Base-by-base conservation (phyloP, 2,888 invertebrate species). In the Melangyna quadrimaculata region DNA sequence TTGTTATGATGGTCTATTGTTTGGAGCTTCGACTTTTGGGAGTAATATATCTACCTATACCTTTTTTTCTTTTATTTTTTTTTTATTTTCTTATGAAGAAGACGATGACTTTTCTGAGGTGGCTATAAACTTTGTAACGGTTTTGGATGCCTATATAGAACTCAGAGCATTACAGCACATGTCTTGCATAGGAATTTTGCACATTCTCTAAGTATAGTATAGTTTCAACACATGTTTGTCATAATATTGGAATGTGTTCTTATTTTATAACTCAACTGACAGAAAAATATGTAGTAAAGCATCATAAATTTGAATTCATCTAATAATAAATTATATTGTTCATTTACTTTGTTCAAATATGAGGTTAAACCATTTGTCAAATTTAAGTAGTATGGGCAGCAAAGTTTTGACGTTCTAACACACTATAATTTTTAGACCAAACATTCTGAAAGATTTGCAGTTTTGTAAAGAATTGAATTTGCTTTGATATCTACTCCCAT, bases 1-100 rank as follows among this genome's bases (percentile, higher is more conserved):
- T 81, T 81, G 77, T 81, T 80, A 81, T 73, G 78, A 80, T 77
- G 77, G 75, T 48, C 77, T 80, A 86, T 80, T 86, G 84, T 86
- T 86, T 73, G 81, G 53, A 59, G 73, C 55, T 70, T 81, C 72
- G 69, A 65, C 80, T 77, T 77, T 72, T 55, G 35, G 10, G 32
- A 65, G 32, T 12, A 17, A 19, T n/a, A 9, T 51, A 51, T n/a
- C 22, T 51, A 14, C n/a, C n/a, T n/a, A n/a, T n/a, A n/a, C n/a
- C n/a, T n/a, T n/a, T n/a, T n/a, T n/a, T n/a, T n/a, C 22, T 5
- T 5, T 10, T 0, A 8, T 17, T 12, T 27, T 22, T 35, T 10
- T 17, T 43, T 27, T 61, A 14, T 2, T 10, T 32, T 43, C 9
- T 17, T 27, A 6, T 10, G 77, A 32, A 35, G 35, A 14, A 7